phyloP scores from a whole-genome alignment of 2,113 vertebrate species.

The Sylvia atricapilla region DNA sequence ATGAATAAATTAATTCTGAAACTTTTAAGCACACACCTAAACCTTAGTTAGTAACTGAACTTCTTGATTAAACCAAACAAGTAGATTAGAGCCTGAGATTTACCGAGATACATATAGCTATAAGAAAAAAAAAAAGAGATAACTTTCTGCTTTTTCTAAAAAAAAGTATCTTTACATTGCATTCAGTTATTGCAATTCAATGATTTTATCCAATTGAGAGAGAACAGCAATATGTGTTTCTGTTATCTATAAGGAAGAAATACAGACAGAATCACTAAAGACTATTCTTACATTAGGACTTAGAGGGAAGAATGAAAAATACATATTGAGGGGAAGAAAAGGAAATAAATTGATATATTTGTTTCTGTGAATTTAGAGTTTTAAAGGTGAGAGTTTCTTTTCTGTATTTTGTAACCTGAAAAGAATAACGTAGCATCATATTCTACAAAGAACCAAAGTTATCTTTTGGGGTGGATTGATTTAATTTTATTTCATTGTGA shows the following conservation, averaged over 20 bases:
- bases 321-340: neutral
- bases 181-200: neutral
- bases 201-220: neutral
- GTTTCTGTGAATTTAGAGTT: neutral
- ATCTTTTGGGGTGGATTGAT: neutral
- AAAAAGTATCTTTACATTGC: neutral
- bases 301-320: neutral
- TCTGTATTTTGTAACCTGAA: neutral
- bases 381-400: neutral
- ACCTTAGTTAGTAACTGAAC: neutral
- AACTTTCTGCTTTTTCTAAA: neutral
- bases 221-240: neutral
- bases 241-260: neutral
- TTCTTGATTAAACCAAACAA: neutral
- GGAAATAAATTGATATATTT: neutral
- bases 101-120: neutral
- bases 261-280: neutral
- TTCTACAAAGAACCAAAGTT: neutral
- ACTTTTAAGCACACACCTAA: neutral
- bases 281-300: neutral
- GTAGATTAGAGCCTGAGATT: neutral
- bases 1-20: neutral
- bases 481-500: neutral
- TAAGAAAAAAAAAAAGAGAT: neutral
- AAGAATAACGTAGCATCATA: accelerated